These are phyloP conservation scores for Brenthis daphne DNA, from an alignment of 2,888 invertebrate species.

Conservation along the genomic window DNA sequence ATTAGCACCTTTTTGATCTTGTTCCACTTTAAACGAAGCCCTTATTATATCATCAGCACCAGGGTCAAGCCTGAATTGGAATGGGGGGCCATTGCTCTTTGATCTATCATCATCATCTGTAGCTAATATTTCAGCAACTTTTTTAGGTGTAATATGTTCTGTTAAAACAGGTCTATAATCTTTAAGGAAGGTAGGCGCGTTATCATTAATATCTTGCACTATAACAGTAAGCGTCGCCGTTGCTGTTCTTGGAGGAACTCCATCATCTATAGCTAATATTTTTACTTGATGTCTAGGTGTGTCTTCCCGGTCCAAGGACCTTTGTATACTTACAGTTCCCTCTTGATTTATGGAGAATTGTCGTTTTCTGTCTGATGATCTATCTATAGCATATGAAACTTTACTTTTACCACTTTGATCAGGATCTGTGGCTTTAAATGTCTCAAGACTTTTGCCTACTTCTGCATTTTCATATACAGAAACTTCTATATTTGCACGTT, in stretches of 20 bases:
- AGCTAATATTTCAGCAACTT: constrained; percentile 95
- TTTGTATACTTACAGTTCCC: constrained; percentile 96
- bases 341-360: constrained; percentile 97
- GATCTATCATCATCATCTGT: constrained; percentile 97
- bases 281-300: constrained; percentile 97
- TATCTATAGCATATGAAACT: constrained; percentile 95
- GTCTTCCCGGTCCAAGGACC: constrained; percentile 95
- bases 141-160: constrained; percentile 95
- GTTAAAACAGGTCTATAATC: constrained; percentile 96
- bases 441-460: constrained; percentile 94
- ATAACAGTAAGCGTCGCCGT: constrained; percentile 96
- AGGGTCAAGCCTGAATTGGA: constrained; percentile 95
- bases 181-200: constrained; percentile 95
- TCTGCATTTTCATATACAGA: constrained; percentile 95
- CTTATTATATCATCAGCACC: constrained; percentile 96
- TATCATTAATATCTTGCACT: constrained; percentile 97
- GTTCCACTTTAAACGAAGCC: constrained; percentile 97
- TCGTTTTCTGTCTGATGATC: constrained; percentile 94
- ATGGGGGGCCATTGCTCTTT: constrained; percentile 98
- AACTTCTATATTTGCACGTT: constrained; percentile 95
- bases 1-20: constrained; percentile 98
- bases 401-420: constrained; percentile 97
- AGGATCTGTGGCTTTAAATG: constrained; percentile 97
- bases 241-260: constrained; percentile 95
- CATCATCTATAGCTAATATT: constrained; percentile 97